Evolutionary conservation across 2,113 vertebrate genomes (phyloP).

Genomic region (Apeltes quadracus): DNA sequence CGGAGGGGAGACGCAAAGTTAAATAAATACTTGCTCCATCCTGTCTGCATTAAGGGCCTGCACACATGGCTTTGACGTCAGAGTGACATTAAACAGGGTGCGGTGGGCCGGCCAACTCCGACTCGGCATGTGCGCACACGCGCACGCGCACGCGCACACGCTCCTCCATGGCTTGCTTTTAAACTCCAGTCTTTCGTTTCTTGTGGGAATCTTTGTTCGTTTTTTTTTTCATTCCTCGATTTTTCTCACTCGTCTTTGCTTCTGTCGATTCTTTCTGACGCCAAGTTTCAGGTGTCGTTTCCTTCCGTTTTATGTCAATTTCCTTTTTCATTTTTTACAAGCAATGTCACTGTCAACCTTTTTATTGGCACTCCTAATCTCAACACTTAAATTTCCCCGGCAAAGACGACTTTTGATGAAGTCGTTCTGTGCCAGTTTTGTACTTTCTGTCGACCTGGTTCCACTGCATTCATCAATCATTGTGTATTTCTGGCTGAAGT

Average conservation of each 20-base stretch:
- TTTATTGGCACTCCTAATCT: not conserved
- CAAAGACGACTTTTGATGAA: not conserved
- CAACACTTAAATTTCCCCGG: slow-evolving; percentile 5
- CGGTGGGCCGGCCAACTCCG: slow-evolving; percentile 64
- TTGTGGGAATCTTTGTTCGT: slow-evolving; percentile 9
- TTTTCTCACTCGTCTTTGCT: not conserved
- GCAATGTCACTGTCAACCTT: not conserved
- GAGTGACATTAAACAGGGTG: slow-evolving; percentile 80
- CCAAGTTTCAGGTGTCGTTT: slow-evolving; percentile 21
- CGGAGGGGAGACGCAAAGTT: slow-evolving; percentile 75
- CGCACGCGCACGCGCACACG: slow-evolving; percentile 1
- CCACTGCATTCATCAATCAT: slow-evolving; percentile 8
- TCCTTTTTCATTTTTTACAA: not conserved
- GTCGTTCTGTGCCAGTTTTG: slow-evolving; percentile 18
- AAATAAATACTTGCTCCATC: slow-evolving; percentile 80
- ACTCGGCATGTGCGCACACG: slow-evolving; percentile 34
- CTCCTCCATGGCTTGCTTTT: slow-evolving; percentile 31
- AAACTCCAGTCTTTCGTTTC: slow-evolving; percentile 24
- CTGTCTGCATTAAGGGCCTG: slow-evolving; percentile 76
- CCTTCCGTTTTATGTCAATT: not conserved
- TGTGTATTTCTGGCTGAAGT: slow-evolving; percentile 14
- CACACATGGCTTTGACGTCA: slow-evolving; percentile 81
- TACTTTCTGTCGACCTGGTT: slow-evolving; percentile 13
- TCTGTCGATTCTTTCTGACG: not conserved
- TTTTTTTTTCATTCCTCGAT: not conserved